Evolutionary conservation across 2,797 vertebrate genomes (phyloP).

Genomic region (Hapalemur alaotrensis): DNA sequence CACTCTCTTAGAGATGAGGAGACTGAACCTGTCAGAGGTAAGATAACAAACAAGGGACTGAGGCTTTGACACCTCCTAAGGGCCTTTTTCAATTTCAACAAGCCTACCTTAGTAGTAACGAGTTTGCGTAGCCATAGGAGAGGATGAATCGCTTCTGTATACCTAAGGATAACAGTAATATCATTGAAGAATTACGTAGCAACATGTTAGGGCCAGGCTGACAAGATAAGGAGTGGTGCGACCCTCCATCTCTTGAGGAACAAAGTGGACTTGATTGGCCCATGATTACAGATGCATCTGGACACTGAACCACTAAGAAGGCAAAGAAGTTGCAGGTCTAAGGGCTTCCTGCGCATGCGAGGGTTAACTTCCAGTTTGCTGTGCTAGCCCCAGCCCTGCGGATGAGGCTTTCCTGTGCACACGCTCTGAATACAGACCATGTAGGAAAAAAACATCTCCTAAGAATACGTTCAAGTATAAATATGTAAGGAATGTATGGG

Average conservation of each 20-base stretch:
- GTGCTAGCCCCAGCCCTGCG: conserved; percentile 56
- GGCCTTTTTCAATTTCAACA: not conserved
- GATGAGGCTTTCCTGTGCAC: conserved; percentile 75
- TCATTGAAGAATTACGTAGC: not conserved
- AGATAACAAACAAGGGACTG: not conserved
- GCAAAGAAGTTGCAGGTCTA: not conserved
- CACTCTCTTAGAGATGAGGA: not conserved
- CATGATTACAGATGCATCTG: not conserved
- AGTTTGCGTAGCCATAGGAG: not conserved
- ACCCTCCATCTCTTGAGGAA: not conserved
- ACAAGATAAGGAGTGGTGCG: not conserved
- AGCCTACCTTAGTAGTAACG: not conserved
- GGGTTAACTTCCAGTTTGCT: conserved; percentile 71
- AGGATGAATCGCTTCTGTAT: not conserved
- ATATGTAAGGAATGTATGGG: conserved; percentile 83
- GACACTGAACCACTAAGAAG: not conserved
- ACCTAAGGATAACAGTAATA: not conserved
- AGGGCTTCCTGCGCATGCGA: conserved; percentile 15
- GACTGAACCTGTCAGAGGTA: not conserved
- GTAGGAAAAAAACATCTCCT: conserved; percentile 67
- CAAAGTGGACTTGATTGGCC: not conserved
- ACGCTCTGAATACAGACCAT: conserved; percentile 69
- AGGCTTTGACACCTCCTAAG: not conserved
- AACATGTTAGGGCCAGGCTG: not conserved
- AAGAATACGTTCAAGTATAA: conserved; percentile 72